Evolutionary conservation across 2,888 invertebrate species (phyloP).

Genomic region (Petrolisthes manimaculis): DNA sequence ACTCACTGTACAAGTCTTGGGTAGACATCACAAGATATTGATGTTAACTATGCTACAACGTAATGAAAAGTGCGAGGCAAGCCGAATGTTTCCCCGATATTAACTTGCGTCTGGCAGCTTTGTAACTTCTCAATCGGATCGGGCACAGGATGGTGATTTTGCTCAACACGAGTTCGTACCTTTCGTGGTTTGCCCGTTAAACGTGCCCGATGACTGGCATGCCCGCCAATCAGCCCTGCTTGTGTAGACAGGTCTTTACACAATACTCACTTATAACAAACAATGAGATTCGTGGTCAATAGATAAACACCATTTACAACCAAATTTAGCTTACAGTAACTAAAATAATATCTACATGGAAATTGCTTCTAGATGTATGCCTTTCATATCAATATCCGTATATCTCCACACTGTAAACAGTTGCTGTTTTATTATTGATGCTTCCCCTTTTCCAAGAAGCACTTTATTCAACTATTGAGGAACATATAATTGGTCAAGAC

Average conservation of each 20-base stretch:
- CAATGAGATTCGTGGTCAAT: too few species aligned
- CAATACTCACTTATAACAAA: too few species aligned
- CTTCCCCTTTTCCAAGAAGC: too few species aligned
- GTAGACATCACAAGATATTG: conserved; percentile 18
- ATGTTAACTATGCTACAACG: conserved; percentile 30
- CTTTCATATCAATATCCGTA: too few species aligned
- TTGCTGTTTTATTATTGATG: too few species aligned
- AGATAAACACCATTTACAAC: too few species aligned
- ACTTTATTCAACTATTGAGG: too few species aligned
- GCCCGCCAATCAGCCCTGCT: not conserved
- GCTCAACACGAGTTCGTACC: not conserved
- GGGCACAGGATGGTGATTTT: conserved; percentile 6
- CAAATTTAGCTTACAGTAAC: too few species aligned
- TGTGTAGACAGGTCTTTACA: not conserved
- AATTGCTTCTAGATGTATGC: too few species aligned
- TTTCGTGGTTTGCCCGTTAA: conserved; percentile 20
- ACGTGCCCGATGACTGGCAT: not conserved
- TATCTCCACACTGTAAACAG: too few species aligned
- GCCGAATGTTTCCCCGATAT: not conserved
- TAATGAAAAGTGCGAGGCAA: conserved; percentile 3
- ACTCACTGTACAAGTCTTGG: conserved; percentile 12
- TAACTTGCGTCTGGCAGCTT: not conserved
- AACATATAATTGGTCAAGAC: too few species aligned
- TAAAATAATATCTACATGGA: too few species aligned
- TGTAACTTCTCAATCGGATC: not conserved